These are phyloP conservation scores for Drosophila mercatorum DNA, from an alignment of 2,888 invertebrate species.

Conservation along the genomic window DNA sequence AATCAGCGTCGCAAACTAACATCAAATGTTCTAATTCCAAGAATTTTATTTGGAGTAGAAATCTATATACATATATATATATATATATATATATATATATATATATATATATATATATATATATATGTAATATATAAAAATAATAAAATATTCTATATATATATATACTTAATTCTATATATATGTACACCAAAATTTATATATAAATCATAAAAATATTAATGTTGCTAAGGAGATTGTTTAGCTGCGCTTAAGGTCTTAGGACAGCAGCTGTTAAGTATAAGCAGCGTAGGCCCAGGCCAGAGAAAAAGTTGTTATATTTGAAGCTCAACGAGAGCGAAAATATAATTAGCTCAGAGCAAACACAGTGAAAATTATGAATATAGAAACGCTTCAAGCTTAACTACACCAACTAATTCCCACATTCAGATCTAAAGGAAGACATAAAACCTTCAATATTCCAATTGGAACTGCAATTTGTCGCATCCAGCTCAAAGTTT, in stretches of 20 bases:
- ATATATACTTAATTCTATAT: neutral
- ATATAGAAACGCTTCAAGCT: too few species aligned
- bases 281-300: neutral
- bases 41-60: neutral
- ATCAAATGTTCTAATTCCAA: conserved; percentile 1
- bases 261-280: neutral
- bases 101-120: neutral
- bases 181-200: neutral
- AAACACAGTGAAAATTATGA: too few species aligned
- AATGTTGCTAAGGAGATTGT: too few species aligned
- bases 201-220: neutral
- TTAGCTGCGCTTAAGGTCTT: neutral
- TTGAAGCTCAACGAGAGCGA: too few species aligned
- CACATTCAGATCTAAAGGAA: too few species aligned
- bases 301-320: too few species aligned
- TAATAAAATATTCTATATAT: neutral
- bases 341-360: too few species aligned
- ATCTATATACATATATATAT: neutral
- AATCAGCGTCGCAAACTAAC: conserved; percentile 41
- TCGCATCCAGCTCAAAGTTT: neutral
- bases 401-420: too few species aligned
- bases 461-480: neutral
- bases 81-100: neutral
- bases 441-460: neutral
- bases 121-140: neutral